Conservation (phyloP, 2,888 invertebrate species). For the Marasmarcha lunaedactyla region DNA sequence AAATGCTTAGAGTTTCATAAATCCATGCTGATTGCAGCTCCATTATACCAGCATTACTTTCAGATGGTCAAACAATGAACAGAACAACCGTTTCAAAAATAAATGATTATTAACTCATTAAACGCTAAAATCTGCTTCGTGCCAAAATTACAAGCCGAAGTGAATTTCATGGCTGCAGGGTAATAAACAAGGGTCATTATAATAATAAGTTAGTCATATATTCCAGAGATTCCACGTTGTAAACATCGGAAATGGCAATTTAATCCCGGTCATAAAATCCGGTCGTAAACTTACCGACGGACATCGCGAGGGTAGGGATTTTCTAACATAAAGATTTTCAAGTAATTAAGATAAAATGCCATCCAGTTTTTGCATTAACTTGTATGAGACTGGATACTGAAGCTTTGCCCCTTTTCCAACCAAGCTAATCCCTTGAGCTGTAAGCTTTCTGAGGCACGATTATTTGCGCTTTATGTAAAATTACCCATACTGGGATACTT, state of each 20-base stretch:
- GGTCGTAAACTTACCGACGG: constrained; percentile 67
- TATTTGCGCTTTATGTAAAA: constrained; percentile 64
- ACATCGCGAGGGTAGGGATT: constrained; percentile 67
- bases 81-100: too few species aligned
- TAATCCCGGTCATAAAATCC: constrained; percentile 65
- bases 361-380: constrained; percentile 58
- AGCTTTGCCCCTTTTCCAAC: constrained; percentile 47
- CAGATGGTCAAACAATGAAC: too few species aligned
- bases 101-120: too few species aligned
- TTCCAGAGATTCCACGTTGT: constrained; percentile 36
- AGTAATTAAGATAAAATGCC: constrained; percentile 69
- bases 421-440: constrained; percentile 64
- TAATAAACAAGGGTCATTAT: constrained; percentile 3
- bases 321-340: constrained; percentile 62
- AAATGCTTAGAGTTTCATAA: too few species aligned
- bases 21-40: too few species aligned
- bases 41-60: too few species aligned
- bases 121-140: too few species aligned
- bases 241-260: constrained; percentile 64
- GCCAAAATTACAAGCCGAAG: too few species aligned
- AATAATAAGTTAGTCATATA: constrained; percentile 18
- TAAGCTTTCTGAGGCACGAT: constrained; percentile 60
- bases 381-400: constrained; percentile 24
- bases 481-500: constrained; percentile 68
- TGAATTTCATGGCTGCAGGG: too few species aligned